Conservation (phyloP, 92 coral and sea anemone genomes). For the Virgularia gustaviana region DNA sequence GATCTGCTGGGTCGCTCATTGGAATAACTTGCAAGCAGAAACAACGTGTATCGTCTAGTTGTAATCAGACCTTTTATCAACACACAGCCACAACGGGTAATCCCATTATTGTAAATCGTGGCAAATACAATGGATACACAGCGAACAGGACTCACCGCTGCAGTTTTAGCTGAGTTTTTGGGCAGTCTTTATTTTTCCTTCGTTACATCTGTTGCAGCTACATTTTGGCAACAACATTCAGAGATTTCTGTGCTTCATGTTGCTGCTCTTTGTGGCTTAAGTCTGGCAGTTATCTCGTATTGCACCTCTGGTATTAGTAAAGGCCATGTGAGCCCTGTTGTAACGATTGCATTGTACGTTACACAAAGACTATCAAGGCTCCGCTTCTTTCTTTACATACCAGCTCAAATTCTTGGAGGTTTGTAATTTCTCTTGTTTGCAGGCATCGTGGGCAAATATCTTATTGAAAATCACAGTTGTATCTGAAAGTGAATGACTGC, state of each 20-base stretch:
- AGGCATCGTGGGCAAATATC: not conserved
- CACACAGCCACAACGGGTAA: not conserved
- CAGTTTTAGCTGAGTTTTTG: slow-evolving; percentile 15
- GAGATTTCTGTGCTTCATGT: not conserved
- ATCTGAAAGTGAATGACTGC: not conserved
- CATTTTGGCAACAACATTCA: slow-evolving; percentile 3
- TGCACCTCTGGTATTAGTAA: slow-evolving; percentile 10
- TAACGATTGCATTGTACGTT: slow-evolving; percentile 3
- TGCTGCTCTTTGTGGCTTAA: slow-evolving; percentile 10
- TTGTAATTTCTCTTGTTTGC: not conserved
- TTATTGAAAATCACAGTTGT: not conserved
- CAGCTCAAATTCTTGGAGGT: slow-evolving; percentile 34
- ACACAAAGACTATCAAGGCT: slow-evolving; percentile 14
- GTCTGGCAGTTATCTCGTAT: not conserved
- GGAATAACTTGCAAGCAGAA: too few species aligned
- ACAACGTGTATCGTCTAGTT: not conserved
- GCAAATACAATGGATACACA: not conserved
- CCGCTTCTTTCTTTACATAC: not conserved
- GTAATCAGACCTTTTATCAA: not conserved
- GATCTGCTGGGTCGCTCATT: too few species aligned
- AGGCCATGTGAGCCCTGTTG: slow-evolving; percentile 21
- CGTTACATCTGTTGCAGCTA: slow-evolving; percentile 15
- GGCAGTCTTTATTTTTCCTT: slow-evolving; percentile 27
- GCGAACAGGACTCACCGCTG: slow-evolving; percentile 14
- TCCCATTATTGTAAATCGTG: too few species aligned